Base-by-base conservation (phyloP, 2,888 invertebrate genomes). In the Diplolepis rosae region DNA sequence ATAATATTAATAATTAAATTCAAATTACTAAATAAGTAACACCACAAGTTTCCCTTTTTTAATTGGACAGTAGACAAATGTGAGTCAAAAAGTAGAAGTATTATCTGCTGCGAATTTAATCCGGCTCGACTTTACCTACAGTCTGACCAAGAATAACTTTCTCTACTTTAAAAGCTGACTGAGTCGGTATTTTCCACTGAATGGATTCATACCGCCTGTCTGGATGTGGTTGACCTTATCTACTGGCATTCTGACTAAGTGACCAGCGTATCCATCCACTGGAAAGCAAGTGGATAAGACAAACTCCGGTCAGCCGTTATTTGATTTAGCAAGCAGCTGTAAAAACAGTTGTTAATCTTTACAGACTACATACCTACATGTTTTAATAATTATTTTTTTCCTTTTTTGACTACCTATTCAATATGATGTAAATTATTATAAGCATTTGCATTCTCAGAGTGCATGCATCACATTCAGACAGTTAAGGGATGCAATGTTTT, bases 381-480 rank as follows among this genome's bases (percentile, higher is more conserved):
- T 18, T 15, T 15, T 18, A 45, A 45, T 9, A 45, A 9, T 1
- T 45, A 45, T 42, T 15, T 39, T 39, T 1, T n/a, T 42, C 1
- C 15, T 42, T 42, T 11, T 42, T 6, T 42, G 15, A 61, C 13
- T 61, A 35, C 22, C n/a, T 35, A n/a, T n/a, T n/a, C n/a, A 56
- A 30, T 15, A 54, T 61, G 22, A 61, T 61, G 35, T 35, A 61
- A 22, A 61, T 68, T 51, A 32, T 68, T 51, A 32, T 35, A 80
- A 80, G 75, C 77, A 4, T 39, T 68, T 42, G 76, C 79, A 79
- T 79, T 80, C 75, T 42, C 66, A 73, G 69, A 67, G 51, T 70
- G 71, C 77, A 73, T 80, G 80, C 79, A 73, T 30, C 69, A 77
- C 75, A 69, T 73, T 42, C 65, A 78, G n/a, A 22, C 1, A 22